Base-by-base conservation (phyloP, 2,113 vertebrate species). In the Cololabis saira region DNA sequence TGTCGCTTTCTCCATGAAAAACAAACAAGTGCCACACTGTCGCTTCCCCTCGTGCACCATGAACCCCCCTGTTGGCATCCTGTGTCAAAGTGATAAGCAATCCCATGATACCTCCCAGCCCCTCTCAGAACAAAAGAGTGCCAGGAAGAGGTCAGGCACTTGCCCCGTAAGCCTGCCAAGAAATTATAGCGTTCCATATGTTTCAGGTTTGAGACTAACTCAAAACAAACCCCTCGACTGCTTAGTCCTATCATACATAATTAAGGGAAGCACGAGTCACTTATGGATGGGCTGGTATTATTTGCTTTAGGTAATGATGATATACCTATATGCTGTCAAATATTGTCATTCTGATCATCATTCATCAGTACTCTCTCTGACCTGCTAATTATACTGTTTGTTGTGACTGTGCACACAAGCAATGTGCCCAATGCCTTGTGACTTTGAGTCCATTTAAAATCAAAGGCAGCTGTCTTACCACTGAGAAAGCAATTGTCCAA, bases 41-140 rank as follows among this genome's bases (percentile, higher is more conserved):
- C 82, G 86, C 87, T 90, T 91, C 89, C 90, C 86, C 68, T 86
- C 77, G 84, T 79, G 84, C 81, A 80, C 78, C 80, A 65, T 77
- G 82, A 61, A 78, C 82, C 85, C 81, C 85, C 33, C 33, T 72
- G 72, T 74, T 88, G 83, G 82, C 84, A 85, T 91, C 88, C 90
- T 90, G 88, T 84, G 81, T 83, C 83, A 87, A 76, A 78, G 81
- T 78, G 89, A 91, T 92, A 91, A 92, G 87, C 74, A 81, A 83
- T 87, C 87, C 82, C 90, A 63, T 51, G 84, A 86, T 83, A 81
- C 82, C 77, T 77, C 50, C 44, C 50, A 24, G 80, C 71, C 77
- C 79, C 75, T 83, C 57, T 40, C 65, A 59, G 75, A 86, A 90
- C 90, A 89, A 91, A 90, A 85, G 84, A 86, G 75, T 76, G 56